Percentiles rank a stretch among this genome's conserved stretches.
phyloP scores from a whole-genome alignment of 92 coral and sea anemone genomes.

The Phenganax stokvisi region DNA sequence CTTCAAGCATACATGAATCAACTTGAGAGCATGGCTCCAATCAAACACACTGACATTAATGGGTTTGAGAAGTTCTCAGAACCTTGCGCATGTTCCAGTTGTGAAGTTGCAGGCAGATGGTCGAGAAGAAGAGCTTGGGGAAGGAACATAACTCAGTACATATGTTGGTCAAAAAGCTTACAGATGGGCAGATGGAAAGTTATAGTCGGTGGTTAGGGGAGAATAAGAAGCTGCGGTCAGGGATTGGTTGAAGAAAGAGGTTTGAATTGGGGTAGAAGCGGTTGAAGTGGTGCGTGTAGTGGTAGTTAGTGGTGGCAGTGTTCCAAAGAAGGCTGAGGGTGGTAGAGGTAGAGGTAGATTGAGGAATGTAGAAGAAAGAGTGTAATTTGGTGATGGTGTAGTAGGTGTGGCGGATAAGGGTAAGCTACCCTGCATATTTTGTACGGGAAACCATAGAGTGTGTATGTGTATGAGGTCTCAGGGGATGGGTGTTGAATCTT shows the following conservation, averaged over 20 bases:
- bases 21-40: not conserved
- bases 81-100: slow-evolving; percentile 49
- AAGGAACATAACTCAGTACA: slow-evolving; percentile 42
- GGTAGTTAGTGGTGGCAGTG: not conserved
- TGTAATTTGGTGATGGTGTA: too few species aligned
- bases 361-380: not conserved
- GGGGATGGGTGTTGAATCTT: too few species aligned
- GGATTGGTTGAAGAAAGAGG: slow-evolving; percentile 58
- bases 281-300: slow-evolving; percentile 50
- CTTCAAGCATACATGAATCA: slow-evolving; percentile 19
- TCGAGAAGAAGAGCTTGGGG: slow-evolving; percentile 52
- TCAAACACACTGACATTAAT: not conserved
- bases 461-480: not conserved
- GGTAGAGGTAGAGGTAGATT: not conserved
- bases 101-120: slow-evolving; percentile 51
- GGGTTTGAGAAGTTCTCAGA: slow-evolving; percentile 47
- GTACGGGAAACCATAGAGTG: too few species aligned
- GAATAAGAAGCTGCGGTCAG: slow-evolving; percentile 44
- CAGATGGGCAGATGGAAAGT: slow-evolving; percentile 47
- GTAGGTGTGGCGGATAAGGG: too few species aligned
- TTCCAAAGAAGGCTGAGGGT: not conserved
- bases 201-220: slow-evolving; percentile 58
- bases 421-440: too few species aligned
- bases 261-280: slow-evolving; percentile 45
- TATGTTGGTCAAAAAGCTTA: slow-evolving; percentile 48